Conservation (phyloP, 2,113 vertebrate species). For the Herpailurus yagouaroundi region DNA sequence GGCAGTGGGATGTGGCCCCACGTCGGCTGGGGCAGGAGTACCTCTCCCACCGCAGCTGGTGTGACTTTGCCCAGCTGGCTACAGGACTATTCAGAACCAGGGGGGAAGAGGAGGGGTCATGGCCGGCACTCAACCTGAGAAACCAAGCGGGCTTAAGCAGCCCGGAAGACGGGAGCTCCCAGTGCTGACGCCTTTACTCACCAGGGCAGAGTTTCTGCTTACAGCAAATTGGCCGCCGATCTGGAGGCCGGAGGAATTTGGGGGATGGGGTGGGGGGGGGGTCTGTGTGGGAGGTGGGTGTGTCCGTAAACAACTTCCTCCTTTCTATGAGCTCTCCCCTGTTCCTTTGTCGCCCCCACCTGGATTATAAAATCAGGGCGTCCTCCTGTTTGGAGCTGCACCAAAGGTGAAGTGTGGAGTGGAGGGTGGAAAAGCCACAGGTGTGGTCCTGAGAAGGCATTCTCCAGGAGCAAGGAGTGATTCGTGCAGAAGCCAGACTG, state of each 20-base stretch:
- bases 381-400: neutral
- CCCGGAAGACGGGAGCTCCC: neutral
- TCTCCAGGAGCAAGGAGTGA: neutral
- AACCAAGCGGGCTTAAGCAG: neutral
- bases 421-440: neutral
- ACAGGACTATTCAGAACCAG: neutral
- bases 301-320: neutral
- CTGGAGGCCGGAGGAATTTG: neutral
- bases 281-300: neutral
- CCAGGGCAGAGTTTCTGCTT: neutral
- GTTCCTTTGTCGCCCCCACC: neutral
- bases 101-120: neutral
- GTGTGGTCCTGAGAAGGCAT: neutral
- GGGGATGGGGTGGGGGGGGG: too few relatives aligned
- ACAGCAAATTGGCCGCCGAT: neutral
- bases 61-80: neutral
- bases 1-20: neutral
- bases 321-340: neutral
- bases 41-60: neutral
- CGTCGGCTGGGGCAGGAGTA: neutral
- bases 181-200: neutral
- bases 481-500: neutral
- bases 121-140: neutral
- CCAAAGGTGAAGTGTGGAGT: neutral
- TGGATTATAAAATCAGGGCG: neutral